Base-by-base conservation (phyloP, 2,113 vertebrate genomes). In the Sorex araneus region DNA sequence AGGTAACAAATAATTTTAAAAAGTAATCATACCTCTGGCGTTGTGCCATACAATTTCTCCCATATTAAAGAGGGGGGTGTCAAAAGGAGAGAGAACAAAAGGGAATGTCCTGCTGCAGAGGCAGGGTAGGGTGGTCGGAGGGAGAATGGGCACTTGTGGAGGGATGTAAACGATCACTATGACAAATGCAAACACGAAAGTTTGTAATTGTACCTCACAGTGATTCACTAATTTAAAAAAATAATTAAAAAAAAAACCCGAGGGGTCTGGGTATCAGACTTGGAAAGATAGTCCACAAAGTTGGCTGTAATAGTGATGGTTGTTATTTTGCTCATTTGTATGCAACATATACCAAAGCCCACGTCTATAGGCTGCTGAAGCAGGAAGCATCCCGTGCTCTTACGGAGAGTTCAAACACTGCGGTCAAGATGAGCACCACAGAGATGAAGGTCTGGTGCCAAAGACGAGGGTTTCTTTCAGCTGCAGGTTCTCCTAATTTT, bases 11-110 rank as follows among this genome's bases (percentile, higher is more conserved):
- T 60, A 23, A 60, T 21, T 21, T 23, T 60, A 60, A 60, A 96
- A 90, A 79, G 32, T 87, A 23, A 60, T 23, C 6, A 21, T 23
- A 21, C 18, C 98, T 98, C 97, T 98, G 97, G 90, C 97, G 97
- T 93, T 97, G 97, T 83, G 96, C 96, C 93, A 95, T 70, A 93
- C 96, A 54, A 57, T 97, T 98, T 96, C 98, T 98, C 98, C 91
- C 95, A 95, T 94, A 79, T 63, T 50, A 78, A 77, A 25, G 0
- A 9, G 47, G 84, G 45, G 15, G 16, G 34, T 92, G 83, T n/a
- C n/a, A n/a, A n/a, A n/a, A n/a, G n/a, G n/a, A n/a, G n/a, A n/a
- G n/a, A n/a, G n/a, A n/a, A n/a, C n/a, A n/a, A n/a, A n/a, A n/a
- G n/a, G n/a, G n/a, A n/a, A n/a, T n/a, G n/a, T n/a, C n/a, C n/a